Evolutionary conservation across 1,140 invertebrate genomes (phyloP).

Genomic region (Stegodyphus dumicola): DNA sequence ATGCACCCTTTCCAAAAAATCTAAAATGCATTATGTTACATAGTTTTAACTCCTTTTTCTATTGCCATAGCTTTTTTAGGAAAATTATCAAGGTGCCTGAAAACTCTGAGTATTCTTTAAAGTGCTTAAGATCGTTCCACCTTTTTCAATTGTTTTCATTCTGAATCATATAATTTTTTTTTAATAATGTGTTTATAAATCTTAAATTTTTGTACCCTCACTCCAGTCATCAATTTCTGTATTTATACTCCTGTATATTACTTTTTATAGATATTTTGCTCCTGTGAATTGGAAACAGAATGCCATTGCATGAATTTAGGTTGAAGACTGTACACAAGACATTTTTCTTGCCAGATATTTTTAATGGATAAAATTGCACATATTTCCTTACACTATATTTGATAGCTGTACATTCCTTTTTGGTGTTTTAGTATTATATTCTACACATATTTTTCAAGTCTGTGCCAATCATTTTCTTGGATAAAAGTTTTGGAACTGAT

Average conservation of each 20-base stretch:
- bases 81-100: too few relatives aligned
- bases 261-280: background rate
- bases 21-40: too few relatives aligned
- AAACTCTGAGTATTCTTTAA: too few relatives aligned
- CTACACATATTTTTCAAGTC: background rate
- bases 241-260: background rate
- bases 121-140: too few relatives aligned
- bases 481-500: background rate
- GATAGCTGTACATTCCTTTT: constrained; percentile 30
- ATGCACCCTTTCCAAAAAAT: too few relatives aligned
- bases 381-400: background rate
- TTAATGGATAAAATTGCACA: background rate
- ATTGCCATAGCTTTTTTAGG: too few relatives aligned
- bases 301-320: background rate
- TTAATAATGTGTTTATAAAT: too few relatives aligned
- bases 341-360: constrained; percentile 9
- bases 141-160: too few relatives aligned
- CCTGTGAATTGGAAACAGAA: background rate
- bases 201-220: too few relatives aligned
- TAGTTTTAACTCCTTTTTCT: too few relatives aligned
- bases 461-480: constrained; percentile 20
- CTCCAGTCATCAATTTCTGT: too few relatives aligned
- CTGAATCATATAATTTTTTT: too few relatives aligned
- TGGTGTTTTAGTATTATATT: background rate
- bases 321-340: constrained; percentile 10